Base-by-base conservation (phyloP, 2,888 invertebrate species). In the Ashinkailepas kermadecensis region DNA sequence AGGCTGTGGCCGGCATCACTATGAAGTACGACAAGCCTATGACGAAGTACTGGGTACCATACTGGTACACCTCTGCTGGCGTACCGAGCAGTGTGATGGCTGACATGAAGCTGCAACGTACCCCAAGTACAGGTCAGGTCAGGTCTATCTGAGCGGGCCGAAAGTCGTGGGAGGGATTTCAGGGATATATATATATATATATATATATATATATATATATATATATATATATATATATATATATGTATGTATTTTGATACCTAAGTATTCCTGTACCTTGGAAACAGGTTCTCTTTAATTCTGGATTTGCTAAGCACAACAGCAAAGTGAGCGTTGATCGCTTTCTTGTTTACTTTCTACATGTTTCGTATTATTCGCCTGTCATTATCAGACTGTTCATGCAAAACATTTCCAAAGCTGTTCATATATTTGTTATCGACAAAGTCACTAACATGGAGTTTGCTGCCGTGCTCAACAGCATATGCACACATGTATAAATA, bases 11-110 rank as follows among this genome's bases (percentile, higher is more conserved):
- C 82, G 82, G 87, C 58, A 86, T 85, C 10, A 87, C 87, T 3
- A 87, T 82, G 56, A 87, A 85, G 84, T 87, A 88, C 15, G 87
- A 86, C 18, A 88, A 80, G 10, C 85, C 84, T 64, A 86, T 85
- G n/a, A 87, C 86, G 80, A 84, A 82, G 86, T 94, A 95, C 86
- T 93, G 93, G 9, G 92, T 93, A 6, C 95, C 95, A 85, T 81
- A 80, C 79, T 87, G 85, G 84, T 89, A 89, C 81, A 89, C 87
- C 83, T 90, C 89, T 0, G 89, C 88, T 3, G 89, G 89, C 81
- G 89, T 89, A 0, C 89, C 89, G 81, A 90, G 86, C 62, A 90
- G 86, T 0, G 89, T 89, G 74, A 90, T 89, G 64, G 89, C 89
- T 0, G 89, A 89, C 85, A 90, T 87, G 84, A 89, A 89, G 82